Conservation (phyloP, 2,888 invertebrate genomes). For the Acleris cristana region DNA sequence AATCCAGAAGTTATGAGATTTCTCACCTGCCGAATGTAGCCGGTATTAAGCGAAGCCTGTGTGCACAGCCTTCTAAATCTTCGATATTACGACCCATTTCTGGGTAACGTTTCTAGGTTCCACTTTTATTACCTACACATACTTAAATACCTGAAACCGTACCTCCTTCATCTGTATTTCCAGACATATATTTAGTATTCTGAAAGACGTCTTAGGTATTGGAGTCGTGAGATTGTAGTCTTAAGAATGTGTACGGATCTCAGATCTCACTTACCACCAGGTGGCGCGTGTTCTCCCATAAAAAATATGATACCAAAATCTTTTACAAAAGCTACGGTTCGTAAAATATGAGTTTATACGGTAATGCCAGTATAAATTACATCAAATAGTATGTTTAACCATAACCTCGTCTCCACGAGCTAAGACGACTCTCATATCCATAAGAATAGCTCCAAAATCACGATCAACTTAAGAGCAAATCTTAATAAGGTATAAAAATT, state of each 20-base stretch:
- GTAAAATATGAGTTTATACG: no score
- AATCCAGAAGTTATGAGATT: background rate
- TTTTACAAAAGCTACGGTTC: no score
- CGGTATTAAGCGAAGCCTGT: constrained; percentile 6
- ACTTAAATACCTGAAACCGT: no score
- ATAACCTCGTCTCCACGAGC: background rate
- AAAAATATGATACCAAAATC: no score
- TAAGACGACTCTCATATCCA: background rate
- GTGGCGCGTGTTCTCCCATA: no score
- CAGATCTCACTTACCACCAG: no score
- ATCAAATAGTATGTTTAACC: background rate
- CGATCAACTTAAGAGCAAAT: constrained; percentile 15
- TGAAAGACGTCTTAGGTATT: no score
- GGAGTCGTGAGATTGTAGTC: no score
- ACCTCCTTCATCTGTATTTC: no score
- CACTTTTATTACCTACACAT: background rate
- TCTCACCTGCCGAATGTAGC: background rate
- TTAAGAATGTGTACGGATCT: no score
- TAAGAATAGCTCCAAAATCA: background rate
- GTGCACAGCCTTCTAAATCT: constrained; percentile 23
- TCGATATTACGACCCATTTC: constrained; percentile 17
- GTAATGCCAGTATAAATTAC: no score
- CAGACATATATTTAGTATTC: no score
- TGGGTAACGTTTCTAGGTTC: background rate
- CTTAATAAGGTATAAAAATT: constrained; percentile 32